phyloP scores from a whole-genome alignment of 1,140 invertebrate genomes.

The Trichonephila inaurata region DNA sequence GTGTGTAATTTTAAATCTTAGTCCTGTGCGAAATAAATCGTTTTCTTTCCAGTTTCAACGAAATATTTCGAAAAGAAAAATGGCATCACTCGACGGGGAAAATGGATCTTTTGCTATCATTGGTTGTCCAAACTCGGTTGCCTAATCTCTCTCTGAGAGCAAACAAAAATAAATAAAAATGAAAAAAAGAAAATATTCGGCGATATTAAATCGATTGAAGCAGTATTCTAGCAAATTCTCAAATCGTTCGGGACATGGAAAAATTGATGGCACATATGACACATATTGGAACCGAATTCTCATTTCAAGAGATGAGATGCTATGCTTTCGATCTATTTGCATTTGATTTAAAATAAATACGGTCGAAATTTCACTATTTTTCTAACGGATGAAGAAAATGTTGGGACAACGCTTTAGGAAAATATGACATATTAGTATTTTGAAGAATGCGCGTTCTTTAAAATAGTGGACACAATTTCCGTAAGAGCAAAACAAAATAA shows the following conservation, averaged over 20 bases:
- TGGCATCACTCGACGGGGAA: neutral
- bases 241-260: neutral
- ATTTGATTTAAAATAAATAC: slow-evolving; percentile 18
- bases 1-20: too few species aligned
- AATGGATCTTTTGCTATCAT: neutral
- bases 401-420: neutral
- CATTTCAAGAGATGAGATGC: neutral
- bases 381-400: too few species aligned
- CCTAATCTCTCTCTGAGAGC: neutral
- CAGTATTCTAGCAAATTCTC: neutral
- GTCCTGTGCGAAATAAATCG: neutral
- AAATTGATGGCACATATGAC: neutral
- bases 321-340: neutral
- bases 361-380: neutral
- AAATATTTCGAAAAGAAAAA: neutral
- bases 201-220: slow-evolving; percentile 14
- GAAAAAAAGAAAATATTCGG: neutral
- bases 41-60: neutral
- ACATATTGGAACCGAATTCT: slow-evolving; percentile 23
- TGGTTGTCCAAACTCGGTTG: neutral
- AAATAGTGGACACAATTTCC: too few species aligned
- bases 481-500: too few species aligned
- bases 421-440: neutral
- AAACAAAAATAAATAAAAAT: neutral
- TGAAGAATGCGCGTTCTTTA: neutral